Conservation (phyloP, 2,797 vertebrate genomes). For the Selene dorsalis region DNA sequence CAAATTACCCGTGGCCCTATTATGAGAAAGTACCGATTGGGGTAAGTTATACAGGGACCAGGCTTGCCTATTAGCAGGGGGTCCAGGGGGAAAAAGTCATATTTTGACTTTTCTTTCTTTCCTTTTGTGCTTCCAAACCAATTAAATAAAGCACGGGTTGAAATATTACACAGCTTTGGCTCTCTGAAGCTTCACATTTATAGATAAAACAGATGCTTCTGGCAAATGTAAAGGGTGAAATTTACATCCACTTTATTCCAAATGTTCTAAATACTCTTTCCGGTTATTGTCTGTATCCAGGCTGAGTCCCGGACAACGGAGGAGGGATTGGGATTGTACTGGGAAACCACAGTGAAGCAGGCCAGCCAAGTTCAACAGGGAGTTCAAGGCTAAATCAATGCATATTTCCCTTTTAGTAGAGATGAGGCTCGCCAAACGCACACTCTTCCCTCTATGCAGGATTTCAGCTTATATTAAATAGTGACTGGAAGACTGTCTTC, state of each 20-base stretch:
- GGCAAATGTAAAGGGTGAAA: conserved; percentile 79
- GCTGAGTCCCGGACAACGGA: conserved; percentile 71
- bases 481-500: conserved; percentile 65
- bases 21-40: conserved; percentile 66
- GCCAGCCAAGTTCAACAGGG: conserved; percentile 83
- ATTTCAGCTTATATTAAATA: conserved; percentile 70
- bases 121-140: conserved; percentile 74
- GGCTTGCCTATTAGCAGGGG: conserved; percentile 67
- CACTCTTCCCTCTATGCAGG: conserved; percentile 62
- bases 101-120: conserved; percentile 69
- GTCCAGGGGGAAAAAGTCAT: conserved; percentile 65
- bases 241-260: conserved; percentile 83
- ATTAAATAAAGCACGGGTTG: conserved; percentile 79
- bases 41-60: conserved; percentile 57
- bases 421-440: conserved; percentile 75
- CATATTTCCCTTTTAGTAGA: conserved; percentile 82
- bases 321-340: conserved; percentile 78
- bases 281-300: conserved; percentile 82
- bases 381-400: conserved; percentile 85
- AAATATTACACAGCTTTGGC: conserved; percentile 80
- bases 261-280: conserved; percentile 84
- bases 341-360: conserved; percentile 79
- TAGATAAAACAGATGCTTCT: conserved; percentile 86
- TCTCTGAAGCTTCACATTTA: conserved; percentile 70
- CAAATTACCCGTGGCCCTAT: conserved; percentile 50